phyloP scores from a whole-genome alignment of 35 echinoderm and acorn worm species.

The Apostichopus parvimensis region DNA sequence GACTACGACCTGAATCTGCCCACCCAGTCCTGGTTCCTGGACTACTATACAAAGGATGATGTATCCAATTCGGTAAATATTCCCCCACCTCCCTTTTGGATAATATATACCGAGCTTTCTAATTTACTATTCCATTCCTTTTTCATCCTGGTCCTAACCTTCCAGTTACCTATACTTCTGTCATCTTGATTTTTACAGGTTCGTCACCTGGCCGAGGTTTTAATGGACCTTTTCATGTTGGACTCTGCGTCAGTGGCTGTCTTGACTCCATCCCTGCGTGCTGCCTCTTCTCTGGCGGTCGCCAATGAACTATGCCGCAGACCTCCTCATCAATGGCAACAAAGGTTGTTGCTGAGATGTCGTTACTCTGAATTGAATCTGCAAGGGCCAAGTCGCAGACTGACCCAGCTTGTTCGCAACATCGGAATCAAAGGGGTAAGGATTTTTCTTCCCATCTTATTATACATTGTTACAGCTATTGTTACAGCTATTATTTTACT shows the following conservation, averaged over 20 bases:
- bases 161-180: neutral
- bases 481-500: too few species aligned
- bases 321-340: neutral
- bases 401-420: neutral
- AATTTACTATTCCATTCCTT: too few species aligned
- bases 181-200: neutral
- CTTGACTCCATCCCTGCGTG: neutral
- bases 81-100: too few species aligned
- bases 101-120: too few species aligned
- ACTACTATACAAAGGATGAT: conserved; percentile 1
- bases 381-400: too few species aligned
- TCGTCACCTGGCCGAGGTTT: neutral
- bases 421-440: neutral
- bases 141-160: neutral
- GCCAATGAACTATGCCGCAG: neutral
- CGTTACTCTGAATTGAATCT: neutral
- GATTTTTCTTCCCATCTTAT: too few species aligned
- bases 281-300: conserved; percentile 4
- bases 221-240: neutral
- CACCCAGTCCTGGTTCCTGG: conserved; percentile 27
- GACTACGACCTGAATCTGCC: conserved; percentile 51
- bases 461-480: too few species aligned
- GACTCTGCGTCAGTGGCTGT: neutral
- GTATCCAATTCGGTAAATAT: neutral
- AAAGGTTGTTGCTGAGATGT: neutral